Evolutionary conservation across 2,888 invertebrate genomes (phyloP), one percentile per base, ranked within the genome.

Genomic region (Thelaira solivaga): DNA sequence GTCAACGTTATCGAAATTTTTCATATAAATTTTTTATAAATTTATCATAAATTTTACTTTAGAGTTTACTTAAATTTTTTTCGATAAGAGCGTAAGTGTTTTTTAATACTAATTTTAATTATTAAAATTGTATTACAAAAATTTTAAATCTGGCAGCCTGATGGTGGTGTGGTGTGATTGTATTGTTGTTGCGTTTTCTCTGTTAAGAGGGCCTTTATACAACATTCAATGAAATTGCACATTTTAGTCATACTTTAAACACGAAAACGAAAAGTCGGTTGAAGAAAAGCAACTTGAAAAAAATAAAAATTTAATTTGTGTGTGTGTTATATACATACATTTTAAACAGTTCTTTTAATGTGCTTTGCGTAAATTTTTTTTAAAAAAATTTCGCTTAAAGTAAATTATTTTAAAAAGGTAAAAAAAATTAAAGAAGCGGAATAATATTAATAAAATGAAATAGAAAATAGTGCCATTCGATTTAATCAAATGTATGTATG

Each of bases 241-340:
- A 76, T 67, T 81, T 81, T 80, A 82, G 81, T 82, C 73, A 77
- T 77, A 73, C 76, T 80, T 72, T 74, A 77, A 76, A 79, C 74
- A 76, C 78, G 80, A 74, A 76, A 74, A 77, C 74, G 77, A 69
- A 72, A 75, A 77, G 73, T 61, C 76, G 64, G 55, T n/a, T 61
- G 39, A 71, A 55, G 20, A 26, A 34, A 39, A 36, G n/a, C 5
- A 55, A 64, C 43, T 26, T 65, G 24, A 29, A 59, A 65, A 53
- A 39, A 13, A 34, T n/a, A 11, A n/a, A 1, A 1, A 39, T 13
- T 13, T 39, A 67, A 51, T 39, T 16, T 22, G 11, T 20, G 31
- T 16, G 29, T 20, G 20, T n/a, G n/a, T n/a, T n/a, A n/a, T n/a
- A n/a, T n/a, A n/a, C n/a, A n/a, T n/a, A n/a, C n/a, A n/a, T n/a